Percentiles rank a stretch among this genome's conserved stretches.
These are phyloP conservation scores for Drosophila atroscutellata DNA, from an alignment of 2,888 invertebrate genomes.

Conservation along the genomic window DNA sequence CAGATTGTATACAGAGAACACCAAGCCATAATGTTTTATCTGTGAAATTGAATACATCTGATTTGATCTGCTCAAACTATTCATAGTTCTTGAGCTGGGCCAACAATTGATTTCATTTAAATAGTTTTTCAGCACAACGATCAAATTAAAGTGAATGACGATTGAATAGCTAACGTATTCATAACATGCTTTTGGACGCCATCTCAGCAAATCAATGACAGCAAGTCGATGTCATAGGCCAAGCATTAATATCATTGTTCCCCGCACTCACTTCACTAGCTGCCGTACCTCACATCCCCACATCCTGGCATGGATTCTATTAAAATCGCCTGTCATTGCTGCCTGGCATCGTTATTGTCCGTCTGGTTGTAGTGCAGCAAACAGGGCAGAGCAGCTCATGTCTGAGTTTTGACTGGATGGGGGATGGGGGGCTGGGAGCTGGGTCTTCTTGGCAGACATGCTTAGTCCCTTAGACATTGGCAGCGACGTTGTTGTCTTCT, in stretches of 20 bases:
- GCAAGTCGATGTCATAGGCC: slow-evolving; percentile 42
- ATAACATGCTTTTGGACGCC: slow-evolving; percentile 26
- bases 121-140: background rate
- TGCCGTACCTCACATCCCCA: background rate
- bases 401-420: slow-evolving; percentile 7
- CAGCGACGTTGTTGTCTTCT: slow-evolving; percentile 72
- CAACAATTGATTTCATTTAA: background rate
- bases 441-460: slow-evolving; percentile 64
- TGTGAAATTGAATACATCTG: background rate
- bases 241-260: slow-evolving; percentile 50
- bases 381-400: slow-evolving; percentile 21
- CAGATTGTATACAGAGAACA: no score
- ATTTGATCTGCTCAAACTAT: background rate
- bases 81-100: background rate
- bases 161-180: slow-evolving; percentile 52
- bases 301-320: slow-evolving; percentile 68
- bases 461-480: slow-evolving; percentile 63
- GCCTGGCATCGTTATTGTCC: slow-evolving; percentile 72
- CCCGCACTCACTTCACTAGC: slow-evolving; percentile 11
- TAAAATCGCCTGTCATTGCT: slow-evolving; percentile 83
- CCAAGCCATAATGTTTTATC: background rate
- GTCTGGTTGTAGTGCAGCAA: slow-evolving; percentile 31
- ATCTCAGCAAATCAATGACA: slow-evolving; percentile 46
- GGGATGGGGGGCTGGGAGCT: background rate
- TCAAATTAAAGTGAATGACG: slow-evolving; percentile 26